Percentiles rank a stretch among this genome's conserved stretches.
phyloP scores from a whole-genome alignment of 2,797 vertebrate species.

The Danio jaintianensis region DNA sequence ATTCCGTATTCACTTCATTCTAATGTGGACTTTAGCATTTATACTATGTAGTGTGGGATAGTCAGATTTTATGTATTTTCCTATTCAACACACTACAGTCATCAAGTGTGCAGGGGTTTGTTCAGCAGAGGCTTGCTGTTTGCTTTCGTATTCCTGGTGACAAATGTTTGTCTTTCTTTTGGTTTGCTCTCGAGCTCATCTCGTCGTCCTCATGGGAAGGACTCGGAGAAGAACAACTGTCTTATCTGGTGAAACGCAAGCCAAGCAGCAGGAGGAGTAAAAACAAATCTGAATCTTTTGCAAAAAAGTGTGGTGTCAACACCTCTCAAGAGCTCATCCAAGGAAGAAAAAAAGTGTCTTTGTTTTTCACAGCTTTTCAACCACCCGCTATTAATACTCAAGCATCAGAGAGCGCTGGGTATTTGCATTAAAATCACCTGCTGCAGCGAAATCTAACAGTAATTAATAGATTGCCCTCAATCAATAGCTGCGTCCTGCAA shows the following conservation, averaged over 20 bases:
- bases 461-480: constrained; percentile 56
- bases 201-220: constrained; percentile 3
- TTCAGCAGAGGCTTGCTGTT: constrained; percentile 44
- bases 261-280: constrained; percentile 4
- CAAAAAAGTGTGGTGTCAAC: constrained; percentile 22
- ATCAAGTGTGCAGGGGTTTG: constrained; percentile 11
- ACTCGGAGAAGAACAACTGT: constrained; percentile 19
- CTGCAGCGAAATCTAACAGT: constrained; percentile 43
- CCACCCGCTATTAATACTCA: background rate
- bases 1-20: background rate
- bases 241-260: constrained; percentile 42
- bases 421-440: constrained; percentile 53
- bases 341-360: constrained; percentile 30
- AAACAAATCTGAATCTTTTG: constrained; percentile 19
- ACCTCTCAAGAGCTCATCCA: constrained; percentile 14
- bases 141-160: constrained; percentile 42
- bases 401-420: background rate
- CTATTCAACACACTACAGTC: constrained; percentile 2
- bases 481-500: constrained; percentile 40
- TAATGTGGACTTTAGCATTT: background rate
- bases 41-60: background rate
- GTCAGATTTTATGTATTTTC: constrained; percentile 1
- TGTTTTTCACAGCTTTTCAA: constrained; percentile 17
- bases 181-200: constrained; percentile 23
- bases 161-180: constrained; percentile 42